These are phyloP conservation scores for Choloepus hoffmanni DNA, from an alignment of 2,113 vertebrate genomes.

Conservation along the genomic window DNA sequence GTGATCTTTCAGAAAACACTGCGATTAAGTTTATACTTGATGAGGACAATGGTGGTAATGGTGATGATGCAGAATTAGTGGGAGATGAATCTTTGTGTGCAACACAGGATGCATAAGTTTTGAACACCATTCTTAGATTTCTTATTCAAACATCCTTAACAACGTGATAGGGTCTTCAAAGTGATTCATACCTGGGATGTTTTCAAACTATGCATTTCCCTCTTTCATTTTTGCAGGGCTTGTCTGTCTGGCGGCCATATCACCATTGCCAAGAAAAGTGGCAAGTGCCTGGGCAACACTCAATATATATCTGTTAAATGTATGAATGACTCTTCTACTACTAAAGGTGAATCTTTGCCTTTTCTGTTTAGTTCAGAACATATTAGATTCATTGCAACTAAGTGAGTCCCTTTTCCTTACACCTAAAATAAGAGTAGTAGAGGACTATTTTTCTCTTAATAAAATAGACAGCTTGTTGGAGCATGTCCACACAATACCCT, in stretches of 20 bases:
- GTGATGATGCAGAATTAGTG: not conserved
- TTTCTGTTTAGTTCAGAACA: not conserved
- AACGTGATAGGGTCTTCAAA: not conserved
- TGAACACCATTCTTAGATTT: not conserved
- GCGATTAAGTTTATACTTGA: not conserved
- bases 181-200: not conserved
- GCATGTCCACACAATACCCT: not conserved
- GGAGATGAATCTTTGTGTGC: fast-evolving
- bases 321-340: not conserved
- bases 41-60: not conserved
- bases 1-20: not conserved
- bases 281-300: not conserved
- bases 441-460: conserved; percentile 78
- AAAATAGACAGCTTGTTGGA: conserved; percentile 76
- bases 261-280: not conserved
- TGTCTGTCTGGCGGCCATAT: not conserved
- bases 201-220: not conserved
- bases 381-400: conserved; percentile 50
- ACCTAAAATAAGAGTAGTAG: conserved; percentile 76
- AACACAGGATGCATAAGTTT: not conserved
- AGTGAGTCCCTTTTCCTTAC: conserved; percentile 71
- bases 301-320: not conserved
- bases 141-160: not conserved
- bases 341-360: not conserved
- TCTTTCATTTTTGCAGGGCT: not conserved